phyloP scores from a whole-genome alignment of 2,113 vertebrate genomes.

The Aphyosemion australe region DNA sequence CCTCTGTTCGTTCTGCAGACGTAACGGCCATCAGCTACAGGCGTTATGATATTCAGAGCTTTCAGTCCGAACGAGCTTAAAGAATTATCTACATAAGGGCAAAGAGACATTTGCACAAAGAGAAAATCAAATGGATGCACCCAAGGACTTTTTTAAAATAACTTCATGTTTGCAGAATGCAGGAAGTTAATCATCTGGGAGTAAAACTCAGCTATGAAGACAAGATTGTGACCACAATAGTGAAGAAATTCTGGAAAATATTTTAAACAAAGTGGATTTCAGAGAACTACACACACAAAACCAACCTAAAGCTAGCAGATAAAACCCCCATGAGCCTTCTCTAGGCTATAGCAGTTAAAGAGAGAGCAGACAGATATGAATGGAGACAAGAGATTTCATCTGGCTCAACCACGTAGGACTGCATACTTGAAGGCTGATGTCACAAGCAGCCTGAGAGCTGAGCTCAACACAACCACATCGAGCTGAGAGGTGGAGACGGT shows the following conservation, averaged over 20 bases:
- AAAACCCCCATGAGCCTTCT: slow-evolving; percentile 37
- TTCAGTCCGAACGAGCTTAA: slow-evolving; percentile 34
- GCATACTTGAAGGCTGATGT: slow-evolving; percentile 77
- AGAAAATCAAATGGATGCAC: background rate
- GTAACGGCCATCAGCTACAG: slow-evolving; percentile 28
- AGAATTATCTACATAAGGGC: slow-evolving; percentile 30
- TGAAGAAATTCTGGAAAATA: too few species aligned
- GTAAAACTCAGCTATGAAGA: too few species aligned
- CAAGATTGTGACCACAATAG: too few species aligned
- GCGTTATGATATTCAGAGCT: slow-evolving; percentile 21
- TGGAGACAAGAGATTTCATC: slow-evolving; percentile 44
- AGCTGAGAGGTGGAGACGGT: slow-evolving; percentile 12
- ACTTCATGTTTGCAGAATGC: background rate
- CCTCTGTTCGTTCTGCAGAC: slow-evolving; percentile 27
- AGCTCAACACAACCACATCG: slow-evolving; percentile 7
- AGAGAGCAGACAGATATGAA: slow-evolving; percentile 53
- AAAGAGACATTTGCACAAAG: slow-evolving; percentile 11
- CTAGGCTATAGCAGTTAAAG: slow-evolving; percentile 10
- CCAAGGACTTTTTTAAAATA: background rate
- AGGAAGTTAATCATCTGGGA: background rate
- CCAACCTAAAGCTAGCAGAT: slow-evolving; percentile 15
- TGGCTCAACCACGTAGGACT: slow-evolving; percentile 51
- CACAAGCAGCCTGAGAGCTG: slow-evolving; percentile 55
- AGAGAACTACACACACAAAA: slow-evolving; percentile 5
- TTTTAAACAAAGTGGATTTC: too few species aligned